These are phyloP conservation scores for Deroplatys truncata DNA, from an alignment of 2,888 invertebrate species.

Conservation along the genomic window DNA sequence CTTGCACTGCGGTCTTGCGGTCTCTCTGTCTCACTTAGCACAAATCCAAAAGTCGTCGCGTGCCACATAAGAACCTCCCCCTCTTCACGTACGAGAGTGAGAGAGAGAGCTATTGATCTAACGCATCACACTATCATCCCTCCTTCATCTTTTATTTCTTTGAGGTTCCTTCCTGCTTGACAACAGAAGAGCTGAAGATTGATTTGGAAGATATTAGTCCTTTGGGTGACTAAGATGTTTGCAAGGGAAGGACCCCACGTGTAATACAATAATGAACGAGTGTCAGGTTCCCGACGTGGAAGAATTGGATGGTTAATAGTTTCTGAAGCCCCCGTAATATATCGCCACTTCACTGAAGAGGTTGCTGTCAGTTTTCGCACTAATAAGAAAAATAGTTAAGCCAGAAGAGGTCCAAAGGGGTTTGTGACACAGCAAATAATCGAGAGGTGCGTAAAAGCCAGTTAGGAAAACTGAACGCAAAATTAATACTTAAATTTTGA, in stretches of 20 bases:
- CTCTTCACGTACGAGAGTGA: neutral
- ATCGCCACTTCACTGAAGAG: no score
- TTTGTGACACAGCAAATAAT: no score
- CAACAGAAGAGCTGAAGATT: neutral
- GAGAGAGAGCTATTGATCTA: conserved; percentile 2
- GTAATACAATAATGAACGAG: neutral
- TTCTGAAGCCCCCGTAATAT: neutral
- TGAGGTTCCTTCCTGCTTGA: neutral
- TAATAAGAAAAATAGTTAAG: no score
- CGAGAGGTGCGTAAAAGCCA: no score
- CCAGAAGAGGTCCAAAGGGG: no score
- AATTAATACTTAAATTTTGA: no score
- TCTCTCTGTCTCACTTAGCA: neutral
- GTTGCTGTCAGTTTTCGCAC: no score
- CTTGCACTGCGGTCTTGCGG: neutral
- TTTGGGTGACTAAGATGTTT: neutral
- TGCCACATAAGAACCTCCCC: neutral
- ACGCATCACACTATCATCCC: neutral
- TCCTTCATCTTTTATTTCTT: neutral
- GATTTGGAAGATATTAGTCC: neutral
- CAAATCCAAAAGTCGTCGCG: neutral
- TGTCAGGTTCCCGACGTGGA: neutral
- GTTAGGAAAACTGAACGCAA: no score
- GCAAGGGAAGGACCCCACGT: neutral
- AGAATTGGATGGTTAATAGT: neutral